Base-by-base conservation (phyloP, 2,113 vertebrate species). In the Anarrhichthys ocellatus region DNA sequence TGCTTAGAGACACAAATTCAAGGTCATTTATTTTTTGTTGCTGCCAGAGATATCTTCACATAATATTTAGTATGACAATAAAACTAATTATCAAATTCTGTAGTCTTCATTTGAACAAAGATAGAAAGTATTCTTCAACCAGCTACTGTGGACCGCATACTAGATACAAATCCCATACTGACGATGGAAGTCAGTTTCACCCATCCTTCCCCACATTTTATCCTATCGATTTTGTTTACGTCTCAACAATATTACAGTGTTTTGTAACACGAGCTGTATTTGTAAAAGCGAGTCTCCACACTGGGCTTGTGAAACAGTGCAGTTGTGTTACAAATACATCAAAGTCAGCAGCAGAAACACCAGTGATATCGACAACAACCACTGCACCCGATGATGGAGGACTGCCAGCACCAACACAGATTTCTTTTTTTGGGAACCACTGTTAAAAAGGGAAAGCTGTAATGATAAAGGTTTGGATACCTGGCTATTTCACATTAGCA, bases 261-360 rank as follows among this genome's bases (percentile, higher is more conserved):
- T 59, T 73, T 13, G n/a, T 11, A 66, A 40, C 7, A 69, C 18
- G 27, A 32, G 56, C 15, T 32, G 17, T 15, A 48, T 74, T 58
- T 46, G 48, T 27, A 46, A 22, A 29, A 69, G 20, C n/a, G 20
- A 62, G 20, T 27, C 20, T 22, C 18, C 24, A 76, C 20, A 36
- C 7, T 11, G 7, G 3, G n/a, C 3, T 6, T 2, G n/a, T 48
- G 5, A 27, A 50, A 18, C 29, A 27, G 44, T 52, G 2, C 3
- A 64, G 42, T 38, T 56, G 15, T 40, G 52, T 67, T 56, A 46
- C 34, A 65, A 32, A 73, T 44, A 18, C 15, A 52, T 65, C 61
- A 66, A 80, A 58, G 27, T 50, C 8, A 34, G 54, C 61, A 38
- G 50, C n/a, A 34, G 48, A 77, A 59, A 50, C 40, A 73, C 17